Conservation (phyloP, 2,113 vertebrate genomes). For the Archocentrus centrarchus region DNA sequence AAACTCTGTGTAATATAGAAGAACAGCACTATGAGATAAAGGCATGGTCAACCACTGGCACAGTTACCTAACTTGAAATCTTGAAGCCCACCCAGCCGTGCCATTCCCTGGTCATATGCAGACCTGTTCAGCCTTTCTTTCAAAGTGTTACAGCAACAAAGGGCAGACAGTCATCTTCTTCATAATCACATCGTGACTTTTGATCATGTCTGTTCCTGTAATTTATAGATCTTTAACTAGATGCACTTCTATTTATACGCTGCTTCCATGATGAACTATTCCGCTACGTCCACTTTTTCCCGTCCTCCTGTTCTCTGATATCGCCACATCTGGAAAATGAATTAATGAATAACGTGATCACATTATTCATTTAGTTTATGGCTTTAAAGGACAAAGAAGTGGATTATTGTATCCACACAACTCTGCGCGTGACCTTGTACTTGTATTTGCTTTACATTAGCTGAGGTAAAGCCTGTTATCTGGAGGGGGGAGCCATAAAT, state of each 20-base stretch:
- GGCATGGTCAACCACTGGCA: too few species aligned
- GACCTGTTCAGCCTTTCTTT: too few species aligned
- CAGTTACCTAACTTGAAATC: too few species aligned
- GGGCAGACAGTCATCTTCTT: too few species aligned
- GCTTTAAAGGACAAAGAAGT: background rate
- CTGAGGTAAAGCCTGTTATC: background rate
- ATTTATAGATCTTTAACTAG: background rate
- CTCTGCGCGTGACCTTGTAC: background rate
- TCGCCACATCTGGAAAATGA: conserved; percentile 44
- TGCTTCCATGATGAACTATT: rapidly evolving
- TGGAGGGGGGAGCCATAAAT: background rate
- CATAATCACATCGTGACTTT: background rate
- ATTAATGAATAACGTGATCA: conserved; percentile 46
- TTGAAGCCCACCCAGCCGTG: background rate
- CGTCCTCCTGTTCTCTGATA: background rate
- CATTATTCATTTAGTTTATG: conserved; percentile 32
- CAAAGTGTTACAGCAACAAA: too few species aligned
- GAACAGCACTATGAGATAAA: background rate
- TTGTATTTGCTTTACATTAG: background rate
- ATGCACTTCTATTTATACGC: background rate
- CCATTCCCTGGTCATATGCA: background rate
- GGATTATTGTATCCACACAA: background rate
- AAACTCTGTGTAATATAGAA: background rate
- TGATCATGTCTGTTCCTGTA: background rate
- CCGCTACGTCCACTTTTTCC: background rate